Percentiles rank a stretch among this genome's conserved stretches.
These are phyloP conservation scores for Chloromyia formosa DNA, from an alignment of 2,888 invertebrate species.

Conservation along the genomic window DNA sequence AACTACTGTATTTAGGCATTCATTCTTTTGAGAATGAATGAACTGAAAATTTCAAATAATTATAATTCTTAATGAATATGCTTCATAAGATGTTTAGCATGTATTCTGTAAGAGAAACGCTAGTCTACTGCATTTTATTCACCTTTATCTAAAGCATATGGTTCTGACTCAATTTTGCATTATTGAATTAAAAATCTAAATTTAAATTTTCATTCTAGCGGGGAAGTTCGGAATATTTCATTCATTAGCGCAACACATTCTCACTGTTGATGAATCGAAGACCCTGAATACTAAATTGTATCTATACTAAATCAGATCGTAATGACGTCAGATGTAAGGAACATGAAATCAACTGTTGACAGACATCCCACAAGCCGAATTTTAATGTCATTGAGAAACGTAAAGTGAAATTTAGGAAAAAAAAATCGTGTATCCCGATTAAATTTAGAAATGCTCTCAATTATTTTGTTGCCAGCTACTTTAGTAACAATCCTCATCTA, in stretches of 20 bases:
- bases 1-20: too few species aligned
- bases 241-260: constrained; percentile 13
- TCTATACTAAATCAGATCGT: constrained; percentile 7
- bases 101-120: too few species aligned
- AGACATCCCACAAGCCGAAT: constrained; percentile 27
- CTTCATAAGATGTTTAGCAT: too few species aligned
- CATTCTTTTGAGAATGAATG: too few species aligned
- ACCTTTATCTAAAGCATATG: too few species aligned
- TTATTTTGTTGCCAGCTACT: constrained; percentile 36
- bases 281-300: constrained; percentile 32
- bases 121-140: too few species aligned
- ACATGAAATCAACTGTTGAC: constrained; percentile 17
- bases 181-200: constrained; percentile 23
- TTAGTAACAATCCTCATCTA: not conserved
- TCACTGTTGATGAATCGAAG: constrained; percentile 4
- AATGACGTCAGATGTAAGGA: constrained; percentile 20
- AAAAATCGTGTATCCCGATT: constrained; percentile 35
- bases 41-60: too few species aligned
- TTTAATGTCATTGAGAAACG: constrained; percentile 26
- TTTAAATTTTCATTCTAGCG: constrained; percentile 16
- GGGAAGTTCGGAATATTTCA: constrained; percentile 14
- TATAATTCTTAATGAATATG: too few species aligned
- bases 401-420: constrained; percentile 3
- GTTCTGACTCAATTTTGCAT: not conserved
- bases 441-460: constrained; percentile 49